Base-by-base conservation (phyloP, 1,140 invertebrate genomes). In the Scaptomyza montana region DNA sequence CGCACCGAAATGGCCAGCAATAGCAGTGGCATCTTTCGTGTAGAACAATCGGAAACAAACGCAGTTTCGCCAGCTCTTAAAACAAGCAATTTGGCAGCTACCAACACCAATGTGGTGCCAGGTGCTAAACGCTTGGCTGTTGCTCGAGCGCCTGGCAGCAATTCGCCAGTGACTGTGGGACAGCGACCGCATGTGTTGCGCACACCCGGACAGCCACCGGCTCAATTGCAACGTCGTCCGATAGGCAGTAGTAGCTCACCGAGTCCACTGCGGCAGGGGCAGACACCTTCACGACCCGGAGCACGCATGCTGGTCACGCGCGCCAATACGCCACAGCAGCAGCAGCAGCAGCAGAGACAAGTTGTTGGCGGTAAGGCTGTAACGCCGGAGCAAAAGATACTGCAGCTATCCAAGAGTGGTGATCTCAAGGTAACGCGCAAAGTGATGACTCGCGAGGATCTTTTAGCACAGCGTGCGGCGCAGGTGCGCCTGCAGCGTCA, bases 391-490 rank as follows among this genome's bases (percentile, higher is more conserved):
- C 85, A 92, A 49, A 92, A 92, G 75, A 92, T 92, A 12, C 53
- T 92, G 13, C 85, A 92, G 39, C 51, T 92, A 7, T 92, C 91
- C 0, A 91, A 92, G 47, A 90, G 89, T 5, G 91, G 91, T 1
- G 91, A 92, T 62, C 64, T 92, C 21, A 92, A 92, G 63, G 90
- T 92, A 0, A 92, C 91, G 6, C 82, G 90, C n/a, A 92, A 91
- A 36, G 78, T 92, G 19, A 90, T 91, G 51, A 90, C 91, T 5
- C 80, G 89, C 1, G 90, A 87, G 25, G 90, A 90, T 65, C 28
- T 78, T 12, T 45, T 87, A 0, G 78, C 81, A 4, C 87, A 87
- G 46, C 78, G 87, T 7, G 39, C 61, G 19, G 59, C 71, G 2
- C 84, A 81, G 43, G 73, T 59, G 9, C 80, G 79, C 1, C 89